Percentiles rank a stretch among this genome's conserved stretches.
These are phyloP conservation scores for Sarotherodon lohbergeri DNA, from an alignment of 2,113 vertebrate genomes.

Conservation along the genomic window DNA sequence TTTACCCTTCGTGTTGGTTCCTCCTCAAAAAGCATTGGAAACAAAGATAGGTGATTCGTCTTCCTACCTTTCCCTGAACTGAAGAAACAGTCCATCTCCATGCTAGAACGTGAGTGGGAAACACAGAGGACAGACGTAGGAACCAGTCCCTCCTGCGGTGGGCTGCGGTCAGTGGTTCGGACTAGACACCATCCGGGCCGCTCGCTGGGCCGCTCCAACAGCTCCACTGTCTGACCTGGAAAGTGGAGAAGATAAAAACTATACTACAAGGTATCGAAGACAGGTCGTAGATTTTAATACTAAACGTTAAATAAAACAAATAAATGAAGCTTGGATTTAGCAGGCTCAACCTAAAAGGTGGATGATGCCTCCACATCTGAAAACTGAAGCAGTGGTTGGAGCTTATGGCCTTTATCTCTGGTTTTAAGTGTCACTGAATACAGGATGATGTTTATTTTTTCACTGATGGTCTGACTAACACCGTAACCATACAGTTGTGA, in stretches of 20 bases:
- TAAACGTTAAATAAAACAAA: not conserved
- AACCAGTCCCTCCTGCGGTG: constrained; percentile 90
- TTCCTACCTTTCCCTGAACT: constrained; percentile 90
- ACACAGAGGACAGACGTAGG: constrained; percentile 89
- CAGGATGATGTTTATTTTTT: not conserved
- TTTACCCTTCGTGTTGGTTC: accelerated
- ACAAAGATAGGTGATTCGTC: accelerated
- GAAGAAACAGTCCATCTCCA: constrained; percentile 99
- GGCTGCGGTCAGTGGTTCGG: constrained; percentile 86
- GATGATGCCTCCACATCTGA: not conserved
- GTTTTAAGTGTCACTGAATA: not conserved
- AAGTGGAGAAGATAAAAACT: not conserved
- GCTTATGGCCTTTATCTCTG: not conserved
- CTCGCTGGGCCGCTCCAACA: constrained; percentile 89
- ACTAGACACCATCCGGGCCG: constrained; percentile 94
- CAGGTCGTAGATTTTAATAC: not conserved
- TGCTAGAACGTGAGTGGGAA: constrained; percentile 93
- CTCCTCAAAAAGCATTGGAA: not conserved
- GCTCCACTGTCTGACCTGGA: constrained; percentile 89
- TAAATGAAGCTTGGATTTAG: not conserved
- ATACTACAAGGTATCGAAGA: too few relatives aligned
- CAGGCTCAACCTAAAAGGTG: not conserved
- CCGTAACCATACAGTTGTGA: not conserved
- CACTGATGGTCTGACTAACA: not conserved
- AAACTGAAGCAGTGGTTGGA: not conserved